A percentile compares a stretch with the other conserved stretches of the same genome.
Conservation (phyloP, 2,797 vertebrate species). For the Adelosebastes latens region DNA sequence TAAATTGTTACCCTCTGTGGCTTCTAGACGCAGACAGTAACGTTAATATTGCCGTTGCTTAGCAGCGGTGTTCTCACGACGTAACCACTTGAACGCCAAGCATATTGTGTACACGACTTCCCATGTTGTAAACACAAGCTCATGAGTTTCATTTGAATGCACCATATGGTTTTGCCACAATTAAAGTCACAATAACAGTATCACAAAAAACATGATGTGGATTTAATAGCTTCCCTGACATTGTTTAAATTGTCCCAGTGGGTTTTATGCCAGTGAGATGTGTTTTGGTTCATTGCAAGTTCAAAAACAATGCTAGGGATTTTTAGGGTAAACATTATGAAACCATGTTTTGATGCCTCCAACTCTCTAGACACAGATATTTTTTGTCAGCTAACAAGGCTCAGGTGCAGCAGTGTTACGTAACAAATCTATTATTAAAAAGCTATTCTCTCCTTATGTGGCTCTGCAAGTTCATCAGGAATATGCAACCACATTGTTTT, state of each 20-base stretch:
- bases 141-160: too few species aligned
- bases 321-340: neutral
- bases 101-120: too few species aligned
- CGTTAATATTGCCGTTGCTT: too few species aligned
- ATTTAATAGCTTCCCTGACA: neutral
- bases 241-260: neutral
- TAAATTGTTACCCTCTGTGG: too few species aligned
- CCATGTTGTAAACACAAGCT: too few species aligned
- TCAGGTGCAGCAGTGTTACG: constrained; percentile 11
- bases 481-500: neutral
- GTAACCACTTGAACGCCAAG: too few species aligned
- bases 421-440: constrained; percentile 1
- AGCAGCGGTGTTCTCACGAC: too few species aligned
- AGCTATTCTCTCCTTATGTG: neutral
- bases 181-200: neutral
- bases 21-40: too few species aligned
- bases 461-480: neutral
- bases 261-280: neutral
- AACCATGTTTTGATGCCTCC: neutral
- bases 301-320: neutral
- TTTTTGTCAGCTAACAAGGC: constrained; percentile 9
- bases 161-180: neutral
- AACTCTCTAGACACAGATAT: neutral
- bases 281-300: neutral
- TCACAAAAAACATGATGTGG: neutral